phyloP scores from a whole-genome alignment of 2,888 invertebrate species.

The Chloroclystis v-ata region DNA sequence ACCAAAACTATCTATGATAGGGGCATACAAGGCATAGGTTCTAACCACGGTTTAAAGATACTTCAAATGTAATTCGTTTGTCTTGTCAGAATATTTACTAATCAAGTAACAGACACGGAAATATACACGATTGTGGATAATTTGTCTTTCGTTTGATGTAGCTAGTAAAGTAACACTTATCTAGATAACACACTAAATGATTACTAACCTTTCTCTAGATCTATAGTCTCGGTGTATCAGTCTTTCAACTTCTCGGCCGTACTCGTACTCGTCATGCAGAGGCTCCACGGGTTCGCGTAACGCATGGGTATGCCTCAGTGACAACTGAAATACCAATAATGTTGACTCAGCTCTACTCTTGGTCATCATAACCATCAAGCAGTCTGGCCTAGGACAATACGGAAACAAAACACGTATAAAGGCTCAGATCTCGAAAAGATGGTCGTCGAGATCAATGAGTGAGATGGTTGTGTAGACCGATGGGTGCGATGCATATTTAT shows the following conservation, averaged over 20 bases:
- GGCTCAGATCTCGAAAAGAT: slow-evolving; percentile 16
- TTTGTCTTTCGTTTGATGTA: no score
- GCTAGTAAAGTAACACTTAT: no score
- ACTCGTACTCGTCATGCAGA: slow-evolving; percentile 76
- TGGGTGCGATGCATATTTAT: no score
- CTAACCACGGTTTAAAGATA: no score
- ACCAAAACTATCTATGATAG: no score
- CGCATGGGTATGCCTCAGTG: slow-evolving; percentile 71
- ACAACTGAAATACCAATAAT: slow-evolving; percentile 53
- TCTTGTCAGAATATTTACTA: no score
- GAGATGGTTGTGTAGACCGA: no score
- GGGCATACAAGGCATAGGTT: no score
- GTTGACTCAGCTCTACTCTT: slow-evolving; percentile 22
- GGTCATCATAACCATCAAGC: slow-evolving; percentile 24
- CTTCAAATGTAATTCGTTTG: no score
- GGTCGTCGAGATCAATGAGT: slow-evolving; percentile 6
- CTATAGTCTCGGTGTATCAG: slow-evolving; percentile 78
- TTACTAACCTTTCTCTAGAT: slow-evolving; percentile 78
- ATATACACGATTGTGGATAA: no score
- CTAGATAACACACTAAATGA: no score
- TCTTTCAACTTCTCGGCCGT: slow-evolving; percentile 77
- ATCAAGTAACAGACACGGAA: no score
- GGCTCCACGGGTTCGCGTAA: slow-evolving; percentile 74
- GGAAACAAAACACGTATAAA: slow-evolving; percentile 20
- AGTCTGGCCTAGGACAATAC: slow-evolving; percentile 23